A percentile compares a stretch with the other conserved stretches of the same genome.
Conservation (phyloP, 2,113 vertebrate genomes). For the Sturnira hondurensis region DNA sequence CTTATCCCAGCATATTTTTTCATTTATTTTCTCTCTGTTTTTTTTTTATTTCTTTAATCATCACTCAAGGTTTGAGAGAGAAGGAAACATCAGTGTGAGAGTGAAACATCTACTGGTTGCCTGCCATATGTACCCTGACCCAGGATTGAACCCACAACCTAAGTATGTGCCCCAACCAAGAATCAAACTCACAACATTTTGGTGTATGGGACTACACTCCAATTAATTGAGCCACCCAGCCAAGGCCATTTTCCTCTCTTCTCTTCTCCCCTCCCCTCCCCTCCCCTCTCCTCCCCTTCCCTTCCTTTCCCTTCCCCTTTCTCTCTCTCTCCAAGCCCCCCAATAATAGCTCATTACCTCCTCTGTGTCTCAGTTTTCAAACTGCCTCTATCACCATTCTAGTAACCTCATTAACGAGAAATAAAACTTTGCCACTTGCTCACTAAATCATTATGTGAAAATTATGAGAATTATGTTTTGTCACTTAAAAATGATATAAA, state of each 20-base stretch:
- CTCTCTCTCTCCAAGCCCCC: not conserved
- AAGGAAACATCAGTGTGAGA: too few relatives aligned
- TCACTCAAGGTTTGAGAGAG: too few relatives aligned
- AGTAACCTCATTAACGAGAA: constrained; percentile 28
- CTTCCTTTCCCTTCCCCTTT: not conserved
- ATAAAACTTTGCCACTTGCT: constrained; percentile 21
- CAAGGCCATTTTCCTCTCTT: too few relatives aligned
- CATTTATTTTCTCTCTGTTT: not conserved
- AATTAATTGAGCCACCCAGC: too few relatives aligned
- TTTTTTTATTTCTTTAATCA: too few relatives aligned
- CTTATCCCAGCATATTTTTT: not conserved
- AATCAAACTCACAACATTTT: too few relatives aligned
- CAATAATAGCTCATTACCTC: not conserved
- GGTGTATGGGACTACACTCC: too few relatives aligned
- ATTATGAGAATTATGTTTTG: constrained; percentile 1
- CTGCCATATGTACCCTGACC: too few relatives aligned
- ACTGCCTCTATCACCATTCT: not conserved
- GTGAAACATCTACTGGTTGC: too few relatives aligned
- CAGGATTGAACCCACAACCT: too few relatives aligned
- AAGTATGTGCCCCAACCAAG: too few relatives aligned
- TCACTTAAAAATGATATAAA: not conserved
- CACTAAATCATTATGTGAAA: constrained; percentile 16
- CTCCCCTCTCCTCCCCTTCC: too few relatives aligned
- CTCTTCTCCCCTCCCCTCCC: not conserved
- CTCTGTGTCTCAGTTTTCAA: constrained; percentile 10